Evolutionary conservation across 2,113 vertebrate genomes (phyloP).

Genomic region (Pteruthius melanotis): DNA sequence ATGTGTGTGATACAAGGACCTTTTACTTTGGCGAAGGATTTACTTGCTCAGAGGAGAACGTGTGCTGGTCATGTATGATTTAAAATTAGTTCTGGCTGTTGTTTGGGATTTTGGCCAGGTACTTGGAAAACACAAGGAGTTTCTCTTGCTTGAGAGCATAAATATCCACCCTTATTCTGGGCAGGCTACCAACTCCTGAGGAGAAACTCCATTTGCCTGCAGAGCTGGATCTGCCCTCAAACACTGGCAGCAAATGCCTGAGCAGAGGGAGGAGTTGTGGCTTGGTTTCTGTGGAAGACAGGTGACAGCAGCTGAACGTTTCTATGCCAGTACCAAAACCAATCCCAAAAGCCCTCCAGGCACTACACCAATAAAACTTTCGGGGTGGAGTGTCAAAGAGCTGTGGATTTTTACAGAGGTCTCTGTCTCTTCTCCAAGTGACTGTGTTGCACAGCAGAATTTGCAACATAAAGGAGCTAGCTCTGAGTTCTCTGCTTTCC

Average conservation of each 20-base stretch:
- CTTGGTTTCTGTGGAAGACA: background rate
- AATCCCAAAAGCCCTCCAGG: background rate
- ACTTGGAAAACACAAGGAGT: background rate
- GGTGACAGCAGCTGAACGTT: background rate
- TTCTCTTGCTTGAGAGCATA: background rate
- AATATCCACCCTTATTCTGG: background rate
- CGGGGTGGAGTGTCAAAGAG: background rate
- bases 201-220: background rate
- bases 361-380: background rate
- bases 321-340: background rate
- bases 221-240: background rate
- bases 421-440: background rate
- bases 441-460: background rate
- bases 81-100: background rate
- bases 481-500: background rate
- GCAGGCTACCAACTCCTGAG: conserved; percentile 19
- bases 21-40: background rate
- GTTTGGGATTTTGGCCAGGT: background rate
- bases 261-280: background rate
- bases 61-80: rapidly evolving
- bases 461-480: background rate
- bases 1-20: background rate
- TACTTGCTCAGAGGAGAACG: background rate
- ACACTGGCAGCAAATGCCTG: background rate
- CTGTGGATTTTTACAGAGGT: background rate